Percentiles rank a stretch among this genome's conserved stretches.
These are phyloP conservation scores for Meteorus colon DNA, from an alignment of 2,888 invertebrate species.

Conservation along the genomic window DNA sequence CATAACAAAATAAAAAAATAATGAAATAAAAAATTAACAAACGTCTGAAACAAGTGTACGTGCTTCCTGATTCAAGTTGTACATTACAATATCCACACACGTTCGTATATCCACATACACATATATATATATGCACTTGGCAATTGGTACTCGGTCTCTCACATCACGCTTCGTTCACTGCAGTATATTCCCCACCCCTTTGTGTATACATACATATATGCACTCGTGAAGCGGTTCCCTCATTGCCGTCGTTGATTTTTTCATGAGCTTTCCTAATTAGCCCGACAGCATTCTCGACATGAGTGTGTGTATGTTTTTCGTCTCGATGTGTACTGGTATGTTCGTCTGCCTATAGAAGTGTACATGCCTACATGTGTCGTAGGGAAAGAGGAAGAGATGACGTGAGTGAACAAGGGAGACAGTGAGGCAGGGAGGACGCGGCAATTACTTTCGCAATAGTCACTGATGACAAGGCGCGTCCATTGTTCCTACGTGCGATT, in stretches of 20 bases:
- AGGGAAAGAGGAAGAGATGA: constrained; percentile 37
- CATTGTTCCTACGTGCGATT: constrained; percentile 69
- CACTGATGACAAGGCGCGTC: constrained; percentile 65
- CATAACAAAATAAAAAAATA: not conserved
- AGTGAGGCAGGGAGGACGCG: constrained; percentile 47
- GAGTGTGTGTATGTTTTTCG: constrained; percentile 19
- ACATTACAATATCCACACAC: not conserved
- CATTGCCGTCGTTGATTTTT: constrained; percentile 14
- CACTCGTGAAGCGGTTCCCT: not conserved
- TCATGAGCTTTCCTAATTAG: constrained; percentile 25
- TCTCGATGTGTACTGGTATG: constrained; percentile 45
- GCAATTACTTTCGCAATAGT: constrained; percentile 70
- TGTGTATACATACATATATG: too few species aligned
- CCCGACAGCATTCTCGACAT: not conserved
- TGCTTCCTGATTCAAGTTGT: not conserved
- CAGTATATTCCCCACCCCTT: too few species aligned
- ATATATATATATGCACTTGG: not conserved
- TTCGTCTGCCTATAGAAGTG: constrained; percentile 37
- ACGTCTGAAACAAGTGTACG: not conserved
- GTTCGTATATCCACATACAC: not conserved
- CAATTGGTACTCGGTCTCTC: too few species aligned
- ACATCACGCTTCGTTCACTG: too few species aligned
- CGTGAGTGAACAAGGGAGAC: not conserved
- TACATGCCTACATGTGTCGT: constrained; percentile 48
- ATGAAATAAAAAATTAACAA: not conserved